Conservation (phyloP, 2,113 vertebrate species). For the Datnioides undecimradiatus region DNA sequence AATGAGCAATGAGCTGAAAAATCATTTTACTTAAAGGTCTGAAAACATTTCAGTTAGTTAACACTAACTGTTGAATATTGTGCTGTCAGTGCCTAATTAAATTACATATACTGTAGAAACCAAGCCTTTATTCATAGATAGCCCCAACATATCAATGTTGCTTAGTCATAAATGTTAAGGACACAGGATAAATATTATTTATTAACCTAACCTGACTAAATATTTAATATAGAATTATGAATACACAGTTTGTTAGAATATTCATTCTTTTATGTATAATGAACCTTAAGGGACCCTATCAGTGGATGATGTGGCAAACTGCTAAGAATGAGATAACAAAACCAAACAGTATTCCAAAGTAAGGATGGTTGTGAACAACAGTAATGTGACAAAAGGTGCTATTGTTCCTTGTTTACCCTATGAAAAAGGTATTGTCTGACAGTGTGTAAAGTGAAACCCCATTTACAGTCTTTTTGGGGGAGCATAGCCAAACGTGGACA, state of each 20-base stretch:
- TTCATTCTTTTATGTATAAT: background rate
- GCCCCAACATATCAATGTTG: background rate
- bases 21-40: background rate
- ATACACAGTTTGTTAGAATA: background rate
- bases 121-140: too few relatives aligned
- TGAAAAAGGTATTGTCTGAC: constrained; percentile 52
- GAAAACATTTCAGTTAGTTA: background rate
- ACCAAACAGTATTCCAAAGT: constrained; percentile 26
- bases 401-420: constrained; percentile 47
- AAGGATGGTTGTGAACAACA: constrained; percentile 15
- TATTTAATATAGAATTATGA: background rate
- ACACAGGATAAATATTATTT: background rate
- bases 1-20: too few relatives aligned
- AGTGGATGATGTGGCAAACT: background rate
- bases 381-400: constrained; percentile 35
- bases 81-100: background rate
- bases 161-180: background rate
- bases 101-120: too few relatives aligned
- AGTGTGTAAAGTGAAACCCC: constrained; percentile 30
- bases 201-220: too few relatives aligned
- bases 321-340: background rate
- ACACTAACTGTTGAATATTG: background rate
- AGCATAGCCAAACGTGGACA: constrained; percentile 35
- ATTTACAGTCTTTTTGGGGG: constrained; percentile 53
- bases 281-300: background rate